These are phyloP conservation scores for Lochmaea capreae DNA, from an alignment of 2,888 invertebrate genomes.

Conservation along the genomic window DNA sequence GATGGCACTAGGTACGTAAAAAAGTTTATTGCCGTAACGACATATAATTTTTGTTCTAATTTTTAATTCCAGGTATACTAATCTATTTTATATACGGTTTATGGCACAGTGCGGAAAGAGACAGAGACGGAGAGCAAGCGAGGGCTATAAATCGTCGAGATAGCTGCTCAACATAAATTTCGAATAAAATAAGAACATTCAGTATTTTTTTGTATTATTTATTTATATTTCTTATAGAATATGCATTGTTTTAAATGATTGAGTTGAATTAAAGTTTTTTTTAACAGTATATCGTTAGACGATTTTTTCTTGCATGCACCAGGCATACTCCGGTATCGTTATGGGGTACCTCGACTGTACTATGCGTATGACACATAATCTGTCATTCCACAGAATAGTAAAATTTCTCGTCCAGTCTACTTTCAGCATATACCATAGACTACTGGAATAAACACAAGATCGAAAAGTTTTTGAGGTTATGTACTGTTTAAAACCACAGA, in stretches of 20 bases:
- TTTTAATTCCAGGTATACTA: slow-evolving; percentile 73
- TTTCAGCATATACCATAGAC: too few relatives aligned
- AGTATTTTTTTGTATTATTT: slow-evolving; percentile 33
- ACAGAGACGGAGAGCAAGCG: slow-evolving; percentile 25
- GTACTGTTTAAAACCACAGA: too few relatives aligned
- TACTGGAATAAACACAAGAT: too few relatives aligned
- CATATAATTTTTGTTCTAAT: neutral
- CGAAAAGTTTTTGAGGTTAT: too few relatives aligned
- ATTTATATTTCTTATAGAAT: slow-evolving; percentile 24
- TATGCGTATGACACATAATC: too few relatives aligned
- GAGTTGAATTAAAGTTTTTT: slow-evolving; percentile 4
- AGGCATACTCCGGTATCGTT: too few relatives aligned
- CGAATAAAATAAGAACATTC: slow-evolving; percentile 20
- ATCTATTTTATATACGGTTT: slow-evolving; percentile 82
- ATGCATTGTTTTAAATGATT: slow-evolving; percentile 27
- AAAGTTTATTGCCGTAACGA: neutral
- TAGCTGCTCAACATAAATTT: neutral
- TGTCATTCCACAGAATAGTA: too few relatives aligned
- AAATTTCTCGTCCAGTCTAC: too few relatives aligned
- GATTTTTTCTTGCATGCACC: too few relatives aligned
- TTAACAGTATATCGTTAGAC: neutral
- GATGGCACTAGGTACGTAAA: slow-evolving; percentile 78
- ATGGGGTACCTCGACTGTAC: too few relatives aligned
- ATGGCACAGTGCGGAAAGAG: slow-evolving; percentile 73
- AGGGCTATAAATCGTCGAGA: slow-evolving; percentile 24